Evolutionary conservation across 64 coral and sea anemone species (phyloP).

Genomic region (Exaiptasia diaphana): DNA sequence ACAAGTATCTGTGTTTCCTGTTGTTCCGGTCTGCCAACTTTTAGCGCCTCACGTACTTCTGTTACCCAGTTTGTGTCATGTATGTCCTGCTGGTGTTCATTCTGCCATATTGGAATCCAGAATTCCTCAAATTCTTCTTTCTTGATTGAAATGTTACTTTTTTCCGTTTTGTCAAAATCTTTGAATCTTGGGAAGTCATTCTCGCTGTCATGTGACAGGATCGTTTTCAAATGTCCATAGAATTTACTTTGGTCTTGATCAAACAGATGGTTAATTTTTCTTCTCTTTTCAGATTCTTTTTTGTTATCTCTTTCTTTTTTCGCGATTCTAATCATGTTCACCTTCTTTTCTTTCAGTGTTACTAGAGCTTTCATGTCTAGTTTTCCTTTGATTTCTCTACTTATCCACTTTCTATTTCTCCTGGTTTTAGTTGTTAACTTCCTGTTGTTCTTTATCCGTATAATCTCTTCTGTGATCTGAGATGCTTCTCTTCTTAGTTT

Average conservation of each 20-base stretch:
- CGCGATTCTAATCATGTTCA: neutral
- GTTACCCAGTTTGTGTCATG: neutral
- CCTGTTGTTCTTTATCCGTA: too few relatives aligned
- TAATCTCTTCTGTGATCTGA: too few relatives aligned
- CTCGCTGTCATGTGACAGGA: neutral
- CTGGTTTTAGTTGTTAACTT: too few relatives aligned
- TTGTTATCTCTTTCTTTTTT: neutral
- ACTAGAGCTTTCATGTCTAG: neutral
- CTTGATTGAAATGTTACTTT: neutral
- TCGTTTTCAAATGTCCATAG: neutral
- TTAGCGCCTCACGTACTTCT: neutral
- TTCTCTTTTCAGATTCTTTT: neutral
- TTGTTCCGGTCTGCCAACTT: neutral
- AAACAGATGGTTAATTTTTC: neutral
- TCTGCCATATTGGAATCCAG: neutral
- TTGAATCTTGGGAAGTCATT: neutral
- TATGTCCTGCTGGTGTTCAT: neutral
- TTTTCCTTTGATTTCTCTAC: neutral
- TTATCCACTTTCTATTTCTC: neutral
- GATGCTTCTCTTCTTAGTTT: too few relatives aligned
- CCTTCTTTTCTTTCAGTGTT: slow-evolving; percentile 7
- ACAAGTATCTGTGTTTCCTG: neutral
- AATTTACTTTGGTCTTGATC: neutral
- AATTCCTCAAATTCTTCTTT: neutral
- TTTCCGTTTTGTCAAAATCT: neutral